Evolutionary conservation across 2,888 invertebrate species (phyloP), one percentile per base, ranked within the genome.

Genomic region (Drosophila percnosoma): DNA sequence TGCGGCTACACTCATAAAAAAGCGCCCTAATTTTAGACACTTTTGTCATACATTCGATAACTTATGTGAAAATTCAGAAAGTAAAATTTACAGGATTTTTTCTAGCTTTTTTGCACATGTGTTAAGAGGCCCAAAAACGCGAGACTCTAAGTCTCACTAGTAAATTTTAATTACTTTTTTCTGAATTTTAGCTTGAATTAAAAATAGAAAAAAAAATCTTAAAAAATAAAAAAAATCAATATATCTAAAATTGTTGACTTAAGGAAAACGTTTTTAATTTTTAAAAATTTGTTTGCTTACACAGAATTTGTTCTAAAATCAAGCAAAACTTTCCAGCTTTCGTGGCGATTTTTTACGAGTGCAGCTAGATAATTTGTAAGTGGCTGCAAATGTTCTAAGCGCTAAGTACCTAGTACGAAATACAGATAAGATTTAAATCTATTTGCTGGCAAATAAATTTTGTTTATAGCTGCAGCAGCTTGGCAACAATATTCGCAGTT

Each of bases 71-170:
- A n/a, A 21, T 11, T 42, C 11, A 21, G 5, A 21, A 11, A 21
- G 7, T 7, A 13, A 38, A 38, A 18, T 7, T 3, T 38, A 4
- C 0, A 18, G 1, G 1, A 8, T 38, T n/a, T 3, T 8, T 10
- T 0, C 18, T 3, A n/a, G 1, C 1, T 7, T 18, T 3, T 18
- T 38, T 38, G n/a, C n/a, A n/a, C n/a, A 38, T 38, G 18, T 18
- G 8, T 0, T 3, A 38, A 18, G 18, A 7, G 31, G 10, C 10
- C 0, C 31, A 31, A 31, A 31, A 7, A 8, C 2, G 7, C 0
- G 3, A 18, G 3, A 3, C 38, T 38, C 0, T 18, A 18, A 38
- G 1, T 0, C 38, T 8, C 0, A 7, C 3, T 0, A 38, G 18
- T 18, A 18, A 15, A 38, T 38, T 38, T 38, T 18, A 1, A 7